Evolutionary conservation across 2,113 vertebrate genomes (phyloP).

Genomic region (Dascyllus trimaculatus): DNA sequence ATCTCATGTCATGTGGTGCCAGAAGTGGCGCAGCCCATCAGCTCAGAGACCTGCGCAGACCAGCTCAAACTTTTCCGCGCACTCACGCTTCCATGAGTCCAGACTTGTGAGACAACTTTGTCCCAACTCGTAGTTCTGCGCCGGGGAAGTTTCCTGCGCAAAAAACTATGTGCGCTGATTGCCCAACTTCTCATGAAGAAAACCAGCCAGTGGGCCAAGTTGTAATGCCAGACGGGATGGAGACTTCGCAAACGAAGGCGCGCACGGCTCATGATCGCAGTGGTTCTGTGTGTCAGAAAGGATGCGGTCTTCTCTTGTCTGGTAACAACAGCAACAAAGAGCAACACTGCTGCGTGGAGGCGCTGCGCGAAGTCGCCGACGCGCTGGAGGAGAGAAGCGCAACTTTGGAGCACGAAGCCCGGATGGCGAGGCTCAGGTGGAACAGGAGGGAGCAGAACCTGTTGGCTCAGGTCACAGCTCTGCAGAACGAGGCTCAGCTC

Average conservation of each 20-base stretch:
- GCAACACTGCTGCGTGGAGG: slow-evolving; percentile 72
- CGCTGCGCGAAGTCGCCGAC: slow-evolving; percentile 60
- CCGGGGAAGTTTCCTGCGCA: slow-evolving; percentile 5
- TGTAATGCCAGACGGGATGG: slow-evolving; percentile 38
- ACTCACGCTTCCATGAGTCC: slow-evolving; percentile 15
- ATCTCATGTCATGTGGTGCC: slow-evolving; percentile 10
- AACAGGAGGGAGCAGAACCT: slow-evolving; percentile 81
- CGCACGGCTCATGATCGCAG: slow-evolving; percentile 14
- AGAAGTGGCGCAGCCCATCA: slow-evolving; percentile 38
- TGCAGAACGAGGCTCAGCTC: slow-evolving; percentile 87
- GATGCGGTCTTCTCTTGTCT: slow-evolving; percentile 67
- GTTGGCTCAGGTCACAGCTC: slow-evolving; percentile 79
- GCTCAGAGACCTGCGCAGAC: slow-evolving; percentile 43
- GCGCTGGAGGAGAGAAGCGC: slow-evolving; percentile 64
- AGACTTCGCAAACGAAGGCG: slow-evolving; percentile 26
- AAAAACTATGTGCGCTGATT: slow-evolving; percentile 63
- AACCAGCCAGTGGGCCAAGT: neutral
- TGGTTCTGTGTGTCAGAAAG: slow-evolving; percentile 52
- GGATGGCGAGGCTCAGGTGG: slow-evolving; percentile 77
- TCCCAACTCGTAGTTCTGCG: neutral
- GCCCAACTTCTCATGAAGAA: slow-evolving; percentile 35
- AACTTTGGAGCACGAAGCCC: slow-evolving; percentile 68
- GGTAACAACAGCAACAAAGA: neutral
- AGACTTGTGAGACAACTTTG: slow-evolving; percentile 45
- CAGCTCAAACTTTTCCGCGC: slow-evolving; percentile 30